Conservation (phyloP, 1,140 invertebrate species). For the Apis cerana region DNA sequence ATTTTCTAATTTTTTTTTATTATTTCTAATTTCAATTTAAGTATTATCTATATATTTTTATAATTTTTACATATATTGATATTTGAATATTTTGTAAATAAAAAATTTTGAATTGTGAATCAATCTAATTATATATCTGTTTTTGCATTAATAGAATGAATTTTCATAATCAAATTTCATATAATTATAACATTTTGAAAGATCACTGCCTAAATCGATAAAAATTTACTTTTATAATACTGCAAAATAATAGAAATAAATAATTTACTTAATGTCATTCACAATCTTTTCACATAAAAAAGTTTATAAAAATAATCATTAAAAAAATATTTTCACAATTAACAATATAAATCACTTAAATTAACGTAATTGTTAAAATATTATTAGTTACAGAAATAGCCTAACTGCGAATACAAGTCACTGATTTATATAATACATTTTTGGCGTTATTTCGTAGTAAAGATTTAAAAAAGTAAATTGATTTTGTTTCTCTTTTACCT, state of each 20-base stretch:
- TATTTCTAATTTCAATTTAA: conserved; percentile 11
- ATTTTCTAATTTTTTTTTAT: conserved; percentile 8
- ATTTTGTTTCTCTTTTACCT: conserved; percentile 19
- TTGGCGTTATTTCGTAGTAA: conserved; percentile 40
- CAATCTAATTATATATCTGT: not conserved
- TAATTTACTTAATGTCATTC: not conserved
- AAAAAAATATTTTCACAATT: conserved; percentile 22
- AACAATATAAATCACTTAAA: not conserved
- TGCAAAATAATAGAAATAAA: not conserved
- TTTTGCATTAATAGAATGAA: conserved; percentile 15
- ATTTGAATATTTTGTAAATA: not conserved
- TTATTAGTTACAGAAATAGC: conserved; percentile 21
- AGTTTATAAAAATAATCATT: conserved; percentile 18
- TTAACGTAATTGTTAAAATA: conserved; percentile 14
- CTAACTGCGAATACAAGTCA: conserved; percentile 17
- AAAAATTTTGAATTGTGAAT: conserved; percentile 39
- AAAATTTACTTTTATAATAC: not conserved
- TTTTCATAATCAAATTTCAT: conserved; percentile 7
- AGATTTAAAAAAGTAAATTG: conserved; percentile 5
- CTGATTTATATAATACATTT: conserved; percentile 37
- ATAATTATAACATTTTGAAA: conserved; percentile 12
- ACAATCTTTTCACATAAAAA: not conserved
- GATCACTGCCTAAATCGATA: conserved; percentile 5
- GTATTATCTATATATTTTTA: conserved; percentile 20
- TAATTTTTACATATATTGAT: conserved; percentile 13